Base-by-base conservation (phyloP, 2,797 vertebrate genomes). In the Lutjanus campechanus region DNA sequence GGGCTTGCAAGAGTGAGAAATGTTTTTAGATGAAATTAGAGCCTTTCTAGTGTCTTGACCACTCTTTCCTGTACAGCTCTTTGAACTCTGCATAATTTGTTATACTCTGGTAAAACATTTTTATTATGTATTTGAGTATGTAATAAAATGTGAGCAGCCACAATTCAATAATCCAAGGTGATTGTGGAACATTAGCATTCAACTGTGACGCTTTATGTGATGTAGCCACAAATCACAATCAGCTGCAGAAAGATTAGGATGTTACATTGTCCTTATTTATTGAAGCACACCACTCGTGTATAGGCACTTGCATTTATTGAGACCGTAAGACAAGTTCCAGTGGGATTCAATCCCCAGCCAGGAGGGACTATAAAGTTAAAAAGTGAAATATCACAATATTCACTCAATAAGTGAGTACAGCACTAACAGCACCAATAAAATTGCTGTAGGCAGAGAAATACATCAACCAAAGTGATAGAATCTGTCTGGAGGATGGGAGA, bases 181-280 rank as follows among this genome's bases (percentile, higher is more conserved):
- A 82, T 40, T 29, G 13, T 76, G 16, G 40, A 62, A 55, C 13
- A 61, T 67, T 75, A 72, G 70, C 73, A 63, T 50, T 77, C 19
- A 81, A 29, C 70, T 68, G n/a, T 6, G 4, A 6, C 19, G 5
- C 55, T 70, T 76, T 61, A 50, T 58, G 43, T 64, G 29, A 73
- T 66, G 11, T 40, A 49, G 11, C 53, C 53, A 29, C 19, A 40
- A 16, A 44, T 59, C 16, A 54, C 12, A 46, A n/a, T 54, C 1
- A 44, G 44, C 62, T 7, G 36, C 10, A 55, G 41, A 53, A 17
- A 36, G 5, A n/a, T 9, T 7, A 13, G 19, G 13, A 65, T 51
- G 11, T 59, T 50, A 54, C 6, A 11, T 43, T n/a, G 7, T 13
- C 12, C 40, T 60, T 49, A 22, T 56, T 56, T 41, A n/a, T 47